Conservation (phyloP, 2,797 vertebrate species). For the Sebastes vulpes region DNA sequence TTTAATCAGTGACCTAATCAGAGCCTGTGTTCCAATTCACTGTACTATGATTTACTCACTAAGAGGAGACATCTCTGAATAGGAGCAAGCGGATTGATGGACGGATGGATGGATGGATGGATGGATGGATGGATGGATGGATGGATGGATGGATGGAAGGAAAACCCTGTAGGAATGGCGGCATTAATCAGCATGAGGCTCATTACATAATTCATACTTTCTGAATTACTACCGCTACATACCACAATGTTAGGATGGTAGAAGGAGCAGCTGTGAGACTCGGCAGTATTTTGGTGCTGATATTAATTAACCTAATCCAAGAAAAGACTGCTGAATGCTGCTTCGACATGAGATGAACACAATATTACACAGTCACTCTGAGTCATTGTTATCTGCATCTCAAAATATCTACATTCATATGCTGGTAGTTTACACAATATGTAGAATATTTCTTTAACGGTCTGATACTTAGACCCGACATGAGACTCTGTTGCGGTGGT, state of each 20-base stretch:
- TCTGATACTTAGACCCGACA: neutral
- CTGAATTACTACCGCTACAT: neutral
- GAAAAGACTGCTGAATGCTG: neutral
- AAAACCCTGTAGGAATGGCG: neutral
- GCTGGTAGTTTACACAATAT: neutral
- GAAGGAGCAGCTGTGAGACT: neutral
- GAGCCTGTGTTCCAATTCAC: constrained; percentile 25
- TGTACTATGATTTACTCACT: constrained; percentile 22
- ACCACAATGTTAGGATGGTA: neutral
- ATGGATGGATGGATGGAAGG: neutral
- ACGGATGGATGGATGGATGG: neutral
- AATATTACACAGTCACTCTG: neutral
- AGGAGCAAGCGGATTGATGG: neutral
- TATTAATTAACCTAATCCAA: neutral
- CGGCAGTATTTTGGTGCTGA: neutral
- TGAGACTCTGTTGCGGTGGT: no score
- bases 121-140: neutral
- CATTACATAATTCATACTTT: neutral
- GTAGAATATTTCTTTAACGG: neutral
- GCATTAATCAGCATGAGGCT: neutral
- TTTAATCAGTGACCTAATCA: constrained; percentile 45
- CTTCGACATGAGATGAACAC: neutral
- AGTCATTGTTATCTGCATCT: neutral
- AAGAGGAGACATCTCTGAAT: neutral
- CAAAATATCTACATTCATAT: neutral